phyloP scores from a whole-genome alignment of 1,140 invertebrate species.

The Drosophila malerkotliana region DNA sequence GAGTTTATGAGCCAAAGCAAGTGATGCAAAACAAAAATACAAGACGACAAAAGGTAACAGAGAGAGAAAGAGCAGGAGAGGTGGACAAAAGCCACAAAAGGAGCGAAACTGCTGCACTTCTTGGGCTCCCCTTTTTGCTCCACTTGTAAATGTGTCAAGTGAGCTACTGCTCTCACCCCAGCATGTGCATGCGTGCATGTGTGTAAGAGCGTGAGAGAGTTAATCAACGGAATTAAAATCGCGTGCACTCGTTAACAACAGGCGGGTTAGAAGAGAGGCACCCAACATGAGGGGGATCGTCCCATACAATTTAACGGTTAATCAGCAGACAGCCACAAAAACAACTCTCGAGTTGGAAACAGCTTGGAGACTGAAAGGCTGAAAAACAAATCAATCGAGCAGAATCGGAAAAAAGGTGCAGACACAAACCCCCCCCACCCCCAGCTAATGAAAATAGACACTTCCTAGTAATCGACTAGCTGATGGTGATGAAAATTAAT shows the following conservation, averaged over 20 bases:
- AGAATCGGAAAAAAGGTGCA: conserved; percentile 17
- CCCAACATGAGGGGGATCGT: conserved; percentile 24
- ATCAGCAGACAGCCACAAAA: conserved; percentile 50
- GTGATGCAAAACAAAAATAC: conserved; percentile 64
- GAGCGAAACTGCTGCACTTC: conserved; percentile 46
- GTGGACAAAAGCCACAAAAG: conserved; percentile 37
- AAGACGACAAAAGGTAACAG: conserved; percentile 38
- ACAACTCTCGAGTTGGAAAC: conserved; percentile 59
- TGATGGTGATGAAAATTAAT: conserved; percentile 65
- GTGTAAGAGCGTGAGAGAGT: conserved; percentile 54
- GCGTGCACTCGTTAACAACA: conserved; percentile 53
- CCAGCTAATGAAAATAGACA: conserved; percentile 16
- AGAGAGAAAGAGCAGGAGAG: neutral
- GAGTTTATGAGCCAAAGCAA: conserved; percentile 51
- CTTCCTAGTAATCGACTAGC: conserved; percentile 13
- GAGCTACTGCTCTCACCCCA: conserved; percentile 23
- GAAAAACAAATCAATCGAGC: conserved; percentile 66
- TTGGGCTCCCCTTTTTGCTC: conserved; percentile 45
- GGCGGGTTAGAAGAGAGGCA: conserved; percentile 29
- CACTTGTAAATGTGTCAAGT: conserved; percentile 59
- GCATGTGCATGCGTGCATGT: conserved; percentile 21
- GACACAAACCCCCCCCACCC: conserved; percentile 13
- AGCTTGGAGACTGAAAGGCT: conserved; percentile 25
- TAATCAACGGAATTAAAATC: conserved; percentile 55
- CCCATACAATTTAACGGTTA: conserved; percentile 53